These are phyloP conservation scores for Phalacrocorax aristotelis DNA, from an alignment of 2,113 vertebrate species.

Conservation along the genomic window DNA sequence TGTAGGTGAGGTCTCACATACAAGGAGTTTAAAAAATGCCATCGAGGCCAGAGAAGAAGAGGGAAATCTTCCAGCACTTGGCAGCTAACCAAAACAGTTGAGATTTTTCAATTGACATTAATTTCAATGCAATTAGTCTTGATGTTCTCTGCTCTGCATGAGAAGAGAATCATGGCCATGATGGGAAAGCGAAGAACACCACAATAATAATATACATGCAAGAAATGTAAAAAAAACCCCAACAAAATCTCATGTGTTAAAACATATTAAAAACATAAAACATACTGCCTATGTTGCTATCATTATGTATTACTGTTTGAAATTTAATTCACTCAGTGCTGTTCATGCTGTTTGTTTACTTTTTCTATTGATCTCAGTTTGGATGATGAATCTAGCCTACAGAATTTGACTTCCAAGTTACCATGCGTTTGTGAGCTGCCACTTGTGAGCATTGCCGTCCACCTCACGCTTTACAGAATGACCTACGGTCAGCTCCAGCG, in stretches of 20 bases:
- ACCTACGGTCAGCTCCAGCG: not conserved
- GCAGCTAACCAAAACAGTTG: not conserved
- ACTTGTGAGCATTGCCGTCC: not conserved
- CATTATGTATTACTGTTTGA: not conserved
- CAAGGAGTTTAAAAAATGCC: not conserved
- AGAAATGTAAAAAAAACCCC: not conserved
- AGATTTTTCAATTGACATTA: slow-evolving; percentile 16
- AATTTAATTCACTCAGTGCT: slow-evolving; percentile 39
- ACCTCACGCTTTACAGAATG: not conserved
- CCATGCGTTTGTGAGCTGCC: not conserved
- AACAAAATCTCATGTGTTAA: not conserved
- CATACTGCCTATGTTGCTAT: not conserved
- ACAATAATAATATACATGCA: not conserved
- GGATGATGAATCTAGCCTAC: not conserved
- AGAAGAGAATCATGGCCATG: not conserved
- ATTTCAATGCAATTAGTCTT: slow-evolving; percentile 47
- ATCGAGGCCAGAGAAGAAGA: not conserved
- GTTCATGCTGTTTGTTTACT: slow-evolving; percentile 25
- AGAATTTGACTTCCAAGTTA: not conserved
- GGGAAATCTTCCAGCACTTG: not conserved
- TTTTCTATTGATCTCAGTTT: slow-evolving; percentile 17
- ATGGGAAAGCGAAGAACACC: slow-evolving; percentile 3
- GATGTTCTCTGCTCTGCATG: not conserved
- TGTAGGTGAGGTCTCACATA: not conserved
- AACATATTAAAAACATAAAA: slow-evolving; percentile 66